Base-by-base conservation (phyloP, 2,888 invertebrate genomes). In the Carterocephalus palaemon region DNA sequence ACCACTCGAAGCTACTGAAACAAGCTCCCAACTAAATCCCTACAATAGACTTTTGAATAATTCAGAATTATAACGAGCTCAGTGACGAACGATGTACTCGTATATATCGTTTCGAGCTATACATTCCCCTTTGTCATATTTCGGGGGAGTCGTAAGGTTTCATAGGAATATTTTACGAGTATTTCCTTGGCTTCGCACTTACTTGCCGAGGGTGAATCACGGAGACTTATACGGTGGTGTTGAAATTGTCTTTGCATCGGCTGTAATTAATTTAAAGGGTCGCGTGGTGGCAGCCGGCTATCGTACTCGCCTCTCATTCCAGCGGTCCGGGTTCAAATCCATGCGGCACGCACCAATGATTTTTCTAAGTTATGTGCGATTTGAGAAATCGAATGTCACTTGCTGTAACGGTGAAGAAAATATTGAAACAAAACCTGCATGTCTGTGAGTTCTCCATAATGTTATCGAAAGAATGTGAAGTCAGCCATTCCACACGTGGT, bases 111-210 rank as follows among this genome's bases (percentile, higher is more conserved):
- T 53, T 47, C 42, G 26, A 39, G 22, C 38, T 29, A 43, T 32
- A 26, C 63, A 46, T 56, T 55, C 51, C 54, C 57, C 48, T 53
- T 53, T 47, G 54, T 54, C 51, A 53, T 55, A 56, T 54, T 54
- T 54, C 49, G 52, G 39, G 40, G 34, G 33, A 32, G 24, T 38
- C 45, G 13, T 51, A 46, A 45, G 53, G 47, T 41, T 51, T 53
- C 48, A 41, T 39, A 52, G 53, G 31, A 66, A 63, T 64, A 65
- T 60, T 66, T 53, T 54, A 57, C 54, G 51, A 47, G 42, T 48
- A 56, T 58, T 62, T 60, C 54, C 57, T 62, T 56, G 66, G 67
- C 60, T 64, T 64, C 67, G 34, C 34, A 28, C 28, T 36, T 29
- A 40, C 32, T 16, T 9, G 22, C 2, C 7, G 13, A 4, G 41